A percentile compares a stretch with the other conserved stretches of the same genome.
phyloP scores from a whole-genome alignment of 2,797 vertebrate genomes.

The Coreius guichenoti region DNA sequence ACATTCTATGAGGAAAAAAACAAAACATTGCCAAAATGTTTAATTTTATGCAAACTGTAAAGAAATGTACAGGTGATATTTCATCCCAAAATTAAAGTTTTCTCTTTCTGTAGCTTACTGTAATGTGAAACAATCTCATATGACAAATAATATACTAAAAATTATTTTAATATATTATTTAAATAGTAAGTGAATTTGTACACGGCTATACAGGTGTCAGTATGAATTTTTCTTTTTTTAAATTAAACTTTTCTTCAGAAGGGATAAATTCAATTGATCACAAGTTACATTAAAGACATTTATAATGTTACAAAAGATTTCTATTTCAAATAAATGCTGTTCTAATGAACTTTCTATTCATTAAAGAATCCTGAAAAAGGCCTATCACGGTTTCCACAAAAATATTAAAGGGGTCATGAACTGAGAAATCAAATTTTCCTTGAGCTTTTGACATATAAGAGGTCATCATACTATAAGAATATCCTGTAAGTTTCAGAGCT shows the following conservation, averaged over 20 bases:
- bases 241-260: not conserved
- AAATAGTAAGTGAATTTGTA: not conserved
- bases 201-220: no score
- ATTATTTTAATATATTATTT: not conserved
- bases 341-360: not conserved
- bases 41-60: not conserved
- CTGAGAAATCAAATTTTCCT: no score
- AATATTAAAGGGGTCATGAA: no score
- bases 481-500: no score
- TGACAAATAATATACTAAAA: not conserved
- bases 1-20: slow-evolving; percentile 68
- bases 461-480: no score
- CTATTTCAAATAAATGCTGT: not conserved
- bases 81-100: not conserved
- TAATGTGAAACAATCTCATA: not conserved
- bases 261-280: not conserved
- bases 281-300: not conserved
- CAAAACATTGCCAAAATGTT: not conserved
- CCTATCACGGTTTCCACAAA: not conserved
- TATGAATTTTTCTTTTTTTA: no score
- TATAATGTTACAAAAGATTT: not conserved
- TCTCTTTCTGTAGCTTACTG: not conserved
- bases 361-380: not conserved
- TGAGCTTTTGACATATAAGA: no score
- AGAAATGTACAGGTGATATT: not conserved